Percentiles rank a stretch among this genome's conserved stretches.
These are phyloP conservation scores for Gasterosteus aculeatus DNA, from an alignment of 2,113 vertebrate genomes.

Conservation along the genomic window DNA sequence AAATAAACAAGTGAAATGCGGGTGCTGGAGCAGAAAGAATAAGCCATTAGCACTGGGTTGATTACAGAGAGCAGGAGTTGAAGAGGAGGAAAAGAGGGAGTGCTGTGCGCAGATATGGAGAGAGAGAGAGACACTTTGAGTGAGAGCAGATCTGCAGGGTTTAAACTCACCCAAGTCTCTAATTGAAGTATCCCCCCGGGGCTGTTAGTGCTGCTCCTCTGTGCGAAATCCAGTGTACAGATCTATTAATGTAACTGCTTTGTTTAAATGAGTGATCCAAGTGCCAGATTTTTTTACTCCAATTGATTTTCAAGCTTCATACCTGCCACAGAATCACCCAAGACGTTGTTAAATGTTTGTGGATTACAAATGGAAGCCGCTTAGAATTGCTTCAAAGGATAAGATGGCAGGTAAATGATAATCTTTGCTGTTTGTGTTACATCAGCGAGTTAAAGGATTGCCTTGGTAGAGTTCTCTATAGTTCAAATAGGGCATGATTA, in stretches of 20 bases:
- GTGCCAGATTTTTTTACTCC: conserved; percentile 45
- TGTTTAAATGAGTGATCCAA: conserved; percentile 70
- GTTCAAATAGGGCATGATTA: conserved; percentile 36
- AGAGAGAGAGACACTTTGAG: conserved; percentile 62
- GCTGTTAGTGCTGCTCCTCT: conserved; percentile 68
- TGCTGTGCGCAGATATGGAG: conserved; percentile 69
- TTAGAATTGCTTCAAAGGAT: conserved; percentile 23
- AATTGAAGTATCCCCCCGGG: conserved; percentile 82
- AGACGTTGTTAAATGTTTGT: conserved; percentile 35
- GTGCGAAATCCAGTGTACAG: conserved; percentile 68
- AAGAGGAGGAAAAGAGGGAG: conserved; percentile 72
- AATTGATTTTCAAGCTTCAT: conserved; percentile 61
- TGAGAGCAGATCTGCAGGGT: conserved; percentile 76
- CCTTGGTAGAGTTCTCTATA: conserved; percentile 36
- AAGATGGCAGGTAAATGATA: conserved; percentile 33
- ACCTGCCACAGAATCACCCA: conserved; percentile 50
- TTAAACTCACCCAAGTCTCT: conserved; percentile 79
- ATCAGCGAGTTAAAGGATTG: conserved; percentile 42
- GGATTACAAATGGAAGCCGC: conserved; percentile 29
- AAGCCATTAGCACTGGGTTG: conserved; percentile 99
- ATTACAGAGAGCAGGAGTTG: conserved; percentile 94
- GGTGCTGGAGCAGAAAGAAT: conserved; percentile 99
- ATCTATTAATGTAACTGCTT: conserved; percentile 66
- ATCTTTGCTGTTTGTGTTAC: conserved; percentile 36
- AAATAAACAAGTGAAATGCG: conserved; percentile 99